phyloP scores from a whole-genome alignment of 1,140 invertebrate species.

The Oryctes rhinoceros region DNA sequence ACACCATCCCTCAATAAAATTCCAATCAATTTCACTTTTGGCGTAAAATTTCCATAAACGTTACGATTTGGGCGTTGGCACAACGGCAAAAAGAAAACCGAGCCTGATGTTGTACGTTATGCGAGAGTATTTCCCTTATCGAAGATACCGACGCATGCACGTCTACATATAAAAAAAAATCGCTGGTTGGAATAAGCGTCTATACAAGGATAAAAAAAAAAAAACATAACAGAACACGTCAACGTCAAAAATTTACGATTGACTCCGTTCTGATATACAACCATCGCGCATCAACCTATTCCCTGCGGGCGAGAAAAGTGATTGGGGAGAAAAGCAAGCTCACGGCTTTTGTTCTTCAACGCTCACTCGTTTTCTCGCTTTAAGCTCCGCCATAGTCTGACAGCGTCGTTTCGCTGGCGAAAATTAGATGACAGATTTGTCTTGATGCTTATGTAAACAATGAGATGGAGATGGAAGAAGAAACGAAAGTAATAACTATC shows the following conservation, averaged over 20 bases:
- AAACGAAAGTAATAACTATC: not conserved
- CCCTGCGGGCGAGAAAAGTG: not conserved
- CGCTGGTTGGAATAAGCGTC: not conserved
- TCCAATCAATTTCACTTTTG: constrained; percentile 12
- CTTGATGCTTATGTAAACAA: constrained; percentile 2
- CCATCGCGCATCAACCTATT: not conserved
- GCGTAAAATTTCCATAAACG: constrained; percentile 1
- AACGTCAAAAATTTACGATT: constrained; percentile 19
- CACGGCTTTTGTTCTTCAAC: not conserved
- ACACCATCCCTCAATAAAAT: not conserved
- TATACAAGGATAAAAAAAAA: not conserved
- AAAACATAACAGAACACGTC: not conserved
- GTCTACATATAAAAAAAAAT: not conserved
- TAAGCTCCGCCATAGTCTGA: not conserved
- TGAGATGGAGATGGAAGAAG: not conserved
- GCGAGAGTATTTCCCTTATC: not conserved
- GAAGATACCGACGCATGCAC: not conserved
- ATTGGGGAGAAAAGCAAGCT: not conserved
- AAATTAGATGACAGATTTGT: constrained; percentile 9
- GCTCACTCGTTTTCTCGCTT: not conserved
- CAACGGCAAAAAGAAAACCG: not conserved
- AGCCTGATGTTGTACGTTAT: not conserved
- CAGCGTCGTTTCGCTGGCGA: not conserved
- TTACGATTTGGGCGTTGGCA: not conserved
- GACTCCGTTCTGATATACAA: constrained; percentile 4